Evolutionary conservation across 2,113 vertebrate genomes (phyloP), one percentile per base, ranked within the genome.

Genomic region (Oceanodroma tethys): DNA sequence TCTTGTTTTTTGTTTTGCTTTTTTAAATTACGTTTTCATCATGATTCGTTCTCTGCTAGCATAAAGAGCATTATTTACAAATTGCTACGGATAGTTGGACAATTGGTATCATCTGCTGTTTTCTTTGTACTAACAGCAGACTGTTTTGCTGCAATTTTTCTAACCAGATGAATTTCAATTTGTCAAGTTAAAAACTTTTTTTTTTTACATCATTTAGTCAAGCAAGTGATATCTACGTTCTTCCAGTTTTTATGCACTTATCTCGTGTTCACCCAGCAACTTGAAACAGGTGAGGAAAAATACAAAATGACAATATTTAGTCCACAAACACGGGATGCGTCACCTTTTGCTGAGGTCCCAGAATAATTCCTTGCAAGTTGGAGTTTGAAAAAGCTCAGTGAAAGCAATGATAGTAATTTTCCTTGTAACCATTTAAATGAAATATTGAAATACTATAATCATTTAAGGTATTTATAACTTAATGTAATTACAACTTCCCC

Each of bases 381-480:
- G 38, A 67, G 18, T 82, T 72, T 66, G 43, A 7, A 27, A 79
- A 86, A 86, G 26, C n/a, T 83, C 42, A 55, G 7, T n/a, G 27
- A 86, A 91, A 88, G 40, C 8, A 81, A 42, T 66, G 17, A 70
- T 9, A 48, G 23, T 21, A 45, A 66, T 92, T 78, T 42, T 38
- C 55, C 26, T 43, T 56, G 27, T 45, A 88, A 81, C 38, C 13
- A 81, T 21, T 81, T 59, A 59, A 83, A 81, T 25, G 8, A 76
- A 76, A 88, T 78, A 86, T 13, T 78, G 29, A 84, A 92, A 87
- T 90, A 56, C 36, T 43, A 38, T 65, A 60, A 78, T 52, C 6
- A 60, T 34, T 62, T 50, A 85, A 95, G 70, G 48, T 94, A 94
- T 89, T 95, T 87, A 87, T 87, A 93, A 82, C 43, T 73, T 92